Conservation (phyloP, 2,113 vertebrate species). For the crab-eating macaque (Macaca fascicularis) region T2T-MFA8v1.1 NC_088385.1:30834501-30835000, state of each 20-base stretch:
- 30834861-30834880: background rate
- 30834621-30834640: background rate
- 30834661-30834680: background rate
- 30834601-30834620: background rate
- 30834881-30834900: background rate
- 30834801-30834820: background rate
- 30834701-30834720: background rate
- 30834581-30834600: background rate
- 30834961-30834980: background rate
- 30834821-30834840: background rate
- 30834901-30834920: background rate
- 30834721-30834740: background rate
- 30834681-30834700: background rate
- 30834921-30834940: background rate
- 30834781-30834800: background rate
- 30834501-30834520: background rate
- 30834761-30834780: background rate
- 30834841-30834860: background rate
- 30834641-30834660: background rate
- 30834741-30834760: background rate
- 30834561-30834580: background rate
- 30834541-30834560: background rate
- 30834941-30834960: background rate
- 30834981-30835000: background rate
- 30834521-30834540: background rate